These are phyloP conservation scores for Habroteleia sp. DNA, from an alignment of 2,888 invertebrate genomes.

Conservation along the genomic window DNA sequence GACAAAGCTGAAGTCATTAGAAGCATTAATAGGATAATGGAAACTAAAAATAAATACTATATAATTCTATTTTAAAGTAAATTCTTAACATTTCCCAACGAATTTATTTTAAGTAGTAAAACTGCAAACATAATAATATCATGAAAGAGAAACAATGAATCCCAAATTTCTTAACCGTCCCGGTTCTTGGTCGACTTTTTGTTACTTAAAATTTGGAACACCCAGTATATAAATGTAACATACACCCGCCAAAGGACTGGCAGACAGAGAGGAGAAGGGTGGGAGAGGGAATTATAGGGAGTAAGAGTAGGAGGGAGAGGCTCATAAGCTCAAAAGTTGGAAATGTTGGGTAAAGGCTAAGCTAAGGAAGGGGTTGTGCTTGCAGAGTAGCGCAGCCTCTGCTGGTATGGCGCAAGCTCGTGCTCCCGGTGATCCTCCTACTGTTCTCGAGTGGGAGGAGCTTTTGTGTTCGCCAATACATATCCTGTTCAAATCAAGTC, in stretches of 20 bases:
- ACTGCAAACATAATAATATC: no score
- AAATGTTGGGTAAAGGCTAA: conserved; percentile 70
- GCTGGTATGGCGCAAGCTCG: conserved; percentile 75
- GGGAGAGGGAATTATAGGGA: conserved; percentile 49
- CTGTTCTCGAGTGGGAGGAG: conserved; percentile 76
- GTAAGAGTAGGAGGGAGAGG: conserved; percentile 33
- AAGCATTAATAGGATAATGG: no score
- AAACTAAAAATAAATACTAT: no score
- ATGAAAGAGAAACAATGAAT: no score
- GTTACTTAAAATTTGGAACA: conserved; percentile 29
- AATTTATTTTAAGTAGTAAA: no score
- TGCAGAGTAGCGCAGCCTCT: conserved; percentile 61
- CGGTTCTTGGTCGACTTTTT: not conserved
- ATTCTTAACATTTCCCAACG: no score
- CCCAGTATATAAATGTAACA: conserved; percentile 35
- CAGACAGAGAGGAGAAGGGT: conserved; percentile 7
- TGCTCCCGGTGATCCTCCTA: conserved; percentile 73
- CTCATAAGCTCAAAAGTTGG: conserved; percentile 66
- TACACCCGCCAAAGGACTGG: conserved; percentile 13
- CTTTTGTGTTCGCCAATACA: conserved; percentile 77
- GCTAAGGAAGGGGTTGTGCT: conserved; percentile 75
- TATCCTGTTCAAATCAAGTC: conserved; percentile 72
- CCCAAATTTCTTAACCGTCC: no score
- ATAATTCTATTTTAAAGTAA: no score
- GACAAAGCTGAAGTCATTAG: no score